Percentiles rank a stretch among this genome's conserved stretches.
phyloP scores from a whole-genome alignment of 2,113 vertebrate species.

The Paracanthobrama guichenoti region DNA sequence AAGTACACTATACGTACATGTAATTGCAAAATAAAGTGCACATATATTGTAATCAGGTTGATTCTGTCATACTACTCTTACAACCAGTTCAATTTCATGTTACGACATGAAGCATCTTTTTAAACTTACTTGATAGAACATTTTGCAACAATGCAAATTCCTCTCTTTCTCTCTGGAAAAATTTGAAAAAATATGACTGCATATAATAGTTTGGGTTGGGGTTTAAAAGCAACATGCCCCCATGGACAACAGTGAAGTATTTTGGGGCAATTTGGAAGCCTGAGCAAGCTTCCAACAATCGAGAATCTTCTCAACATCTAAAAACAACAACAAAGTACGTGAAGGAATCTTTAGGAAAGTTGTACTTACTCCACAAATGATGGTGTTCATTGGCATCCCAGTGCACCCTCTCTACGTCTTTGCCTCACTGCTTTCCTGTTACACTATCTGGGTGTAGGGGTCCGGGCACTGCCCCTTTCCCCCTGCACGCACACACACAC shows the following conservation, averaged over 20 bases:
- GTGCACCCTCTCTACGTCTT: slow-evolving; percentile 57
- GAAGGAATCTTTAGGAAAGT: neutral
- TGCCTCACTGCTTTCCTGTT: slow-evolving; percentile 67
- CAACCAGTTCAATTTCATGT: neutral
- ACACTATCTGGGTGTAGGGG: slow-evolving; percentile 56
- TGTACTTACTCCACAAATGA: slow-evolving; percentile 78
- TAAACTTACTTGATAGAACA: neutral
- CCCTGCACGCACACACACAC: slow-evolving; percentile 59
- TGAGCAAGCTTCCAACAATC: neutral
- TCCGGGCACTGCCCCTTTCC: slow-evolving; percentile 65
- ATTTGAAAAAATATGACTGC: neutral
- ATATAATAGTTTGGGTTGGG: neutral
- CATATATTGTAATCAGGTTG: neutral
- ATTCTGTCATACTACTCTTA: neutral
- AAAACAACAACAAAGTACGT: neutral
- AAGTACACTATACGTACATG: no score
- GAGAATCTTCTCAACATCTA: neutral
- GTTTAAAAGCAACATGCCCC: neutral
- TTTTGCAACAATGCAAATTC: neutral
- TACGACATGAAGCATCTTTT: neutral
- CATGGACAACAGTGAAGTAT: neutral
- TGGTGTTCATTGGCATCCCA: slow-evolving; percentile 76
- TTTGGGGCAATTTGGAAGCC: neutral
- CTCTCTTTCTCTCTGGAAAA: neutral
- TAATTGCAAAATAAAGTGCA: no score